Conservation (phyloP, 2,113 vertebrate genomes). For the Neopipo cinnamomea region DNA sequence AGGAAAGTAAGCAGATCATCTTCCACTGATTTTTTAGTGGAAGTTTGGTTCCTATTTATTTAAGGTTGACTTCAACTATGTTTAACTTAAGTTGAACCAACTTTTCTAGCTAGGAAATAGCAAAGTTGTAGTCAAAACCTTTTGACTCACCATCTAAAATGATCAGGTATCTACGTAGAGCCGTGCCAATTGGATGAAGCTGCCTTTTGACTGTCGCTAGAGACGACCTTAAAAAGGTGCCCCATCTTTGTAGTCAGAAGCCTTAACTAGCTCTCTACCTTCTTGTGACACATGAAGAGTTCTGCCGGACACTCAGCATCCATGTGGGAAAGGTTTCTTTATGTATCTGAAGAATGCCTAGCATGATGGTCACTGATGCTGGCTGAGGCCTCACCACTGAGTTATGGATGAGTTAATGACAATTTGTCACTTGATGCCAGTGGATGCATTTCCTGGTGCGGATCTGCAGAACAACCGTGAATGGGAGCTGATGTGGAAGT, state of each 20-base stretch:
- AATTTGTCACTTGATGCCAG: not conserved
- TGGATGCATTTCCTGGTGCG: not conserved
- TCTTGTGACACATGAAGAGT: not conserved
- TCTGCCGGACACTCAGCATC: rapidly evolving
- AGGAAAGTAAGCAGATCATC: not conserved
- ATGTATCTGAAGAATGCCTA: not conserved
- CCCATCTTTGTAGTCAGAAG: not conserved
- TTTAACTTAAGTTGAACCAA: not conserved
- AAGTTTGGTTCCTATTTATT: not conserved
- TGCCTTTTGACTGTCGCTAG: not conserved
- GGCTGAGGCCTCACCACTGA: not conserved
- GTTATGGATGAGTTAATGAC: not conserved
- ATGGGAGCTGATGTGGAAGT: not conserved
- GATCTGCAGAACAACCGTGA: not conserved
- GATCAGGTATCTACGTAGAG: not conserved
- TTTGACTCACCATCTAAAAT: not conserved
- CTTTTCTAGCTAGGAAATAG: not conserved
- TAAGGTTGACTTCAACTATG: not conserved
- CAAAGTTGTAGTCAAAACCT: not conserved
- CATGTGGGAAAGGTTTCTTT: not conserved
- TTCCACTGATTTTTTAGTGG: not conserved
- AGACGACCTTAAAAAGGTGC: not conserved
- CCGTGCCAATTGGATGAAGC: not conserved
- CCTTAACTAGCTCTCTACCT: not conserved
- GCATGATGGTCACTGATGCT: rapidly evolving